Evolutionary conservation across 1,140 invertebrate genomes (phyloP).

Genomic region (Calephelis nemesis): DNA sequence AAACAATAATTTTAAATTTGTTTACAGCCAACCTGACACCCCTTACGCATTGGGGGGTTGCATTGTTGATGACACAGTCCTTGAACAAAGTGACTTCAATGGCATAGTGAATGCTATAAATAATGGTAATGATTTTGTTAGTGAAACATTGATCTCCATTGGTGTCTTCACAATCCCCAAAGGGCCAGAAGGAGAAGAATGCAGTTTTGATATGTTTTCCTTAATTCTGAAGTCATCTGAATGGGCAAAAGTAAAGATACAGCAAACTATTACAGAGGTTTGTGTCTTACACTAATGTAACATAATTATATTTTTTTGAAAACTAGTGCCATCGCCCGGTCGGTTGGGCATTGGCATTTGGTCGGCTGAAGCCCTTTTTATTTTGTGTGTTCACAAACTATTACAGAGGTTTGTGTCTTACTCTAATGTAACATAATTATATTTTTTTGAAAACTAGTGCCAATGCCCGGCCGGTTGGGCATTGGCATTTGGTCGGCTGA

Average conservation of each 20-base stretch:
- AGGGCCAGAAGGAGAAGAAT: constrained; percentile 31
- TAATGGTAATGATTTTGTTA: constrained; percentile 44
- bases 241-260: constrained; percentile 59
- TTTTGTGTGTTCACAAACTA: constrained; percentile 17
- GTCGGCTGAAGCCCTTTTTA: too few species aligned
- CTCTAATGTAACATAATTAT: background rate
- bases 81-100: constrained; percentile 44
- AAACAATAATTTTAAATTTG: constrained; percentile 9
- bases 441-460: too few species aligned
- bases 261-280: constrained; percentile 58
- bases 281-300: background rate
- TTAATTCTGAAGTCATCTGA: constrained; percentile 57
- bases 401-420: constrained; percentile 51
- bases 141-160: constrained; percentile 60
- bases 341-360: too few species aligned
- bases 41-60: constrained; percentile 72
- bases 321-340: too few species aligned
- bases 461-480: too few species aligned
- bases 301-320: too few species aligned
- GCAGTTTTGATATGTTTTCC: constrained; percentile 67
- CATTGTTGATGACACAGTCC: constrained; percentile 60
- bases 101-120: constrained; percentile 47
- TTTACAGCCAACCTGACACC: constrained; percentile 58
- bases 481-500: too few species aligned
- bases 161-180: constrained; percentile 63